These are phyloP conservation scores for Galerucella pusilla DNA, from an alignment of 2,888 invertebrate genomes.

Conservation along the genomic window DNA sequence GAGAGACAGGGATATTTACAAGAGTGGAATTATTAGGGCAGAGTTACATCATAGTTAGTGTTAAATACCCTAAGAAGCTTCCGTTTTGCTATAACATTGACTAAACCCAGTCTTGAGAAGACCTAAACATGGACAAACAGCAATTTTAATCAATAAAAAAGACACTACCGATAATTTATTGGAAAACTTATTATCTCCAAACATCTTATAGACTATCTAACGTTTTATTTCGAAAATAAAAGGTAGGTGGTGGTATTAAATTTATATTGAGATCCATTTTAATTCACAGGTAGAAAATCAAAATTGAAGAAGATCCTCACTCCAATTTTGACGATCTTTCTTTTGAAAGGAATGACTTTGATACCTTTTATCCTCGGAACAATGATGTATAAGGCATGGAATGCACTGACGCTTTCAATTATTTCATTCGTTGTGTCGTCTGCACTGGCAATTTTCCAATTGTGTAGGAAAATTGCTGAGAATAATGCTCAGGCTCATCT, in stretches of 20 bases:
- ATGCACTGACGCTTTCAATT: conserved; percentile 88
- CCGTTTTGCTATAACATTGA: too few relatives aligned
- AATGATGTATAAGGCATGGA: conserved; percentile 88
- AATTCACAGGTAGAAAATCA: conserved; percentile 64
- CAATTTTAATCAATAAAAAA: too few relatives aligned
- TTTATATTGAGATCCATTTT: not conserved
- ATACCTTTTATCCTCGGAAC: conserved; percentile 88
- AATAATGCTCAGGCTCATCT: conserved; percentile 76
- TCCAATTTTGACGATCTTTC: conserved; percentile 85
- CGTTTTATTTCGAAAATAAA: too few relatives aligned
- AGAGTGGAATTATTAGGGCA: too few relatives aligned
- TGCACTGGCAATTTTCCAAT: conserved; percentile 87
- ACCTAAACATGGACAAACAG: too few relatives aligned
- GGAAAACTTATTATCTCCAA: too few relatives aligned
- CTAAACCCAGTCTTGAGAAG: too few relatives aligned
- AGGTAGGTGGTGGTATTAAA: conserved; percentile 1
- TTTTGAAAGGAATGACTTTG: conserved; percentile 87
- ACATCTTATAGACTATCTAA: too few relatives aligned
- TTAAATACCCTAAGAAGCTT: too few relatives aligned
- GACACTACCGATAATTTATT: too few relatives aligned
- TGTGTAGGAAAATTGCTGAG: conserved; percentile 88
- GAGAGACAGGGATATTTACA: too few relatives aligned
- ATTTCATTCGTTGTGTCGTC: conserved; percentile 89
- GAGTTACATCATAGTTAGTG: too few relatives aligned
- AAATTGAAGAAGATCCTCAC: conserved; percentile 88